Evolutionary conservation across 2,888 invertebrate species (phyloP).

Genomic region (Oxycera nigricornis): DNA sequence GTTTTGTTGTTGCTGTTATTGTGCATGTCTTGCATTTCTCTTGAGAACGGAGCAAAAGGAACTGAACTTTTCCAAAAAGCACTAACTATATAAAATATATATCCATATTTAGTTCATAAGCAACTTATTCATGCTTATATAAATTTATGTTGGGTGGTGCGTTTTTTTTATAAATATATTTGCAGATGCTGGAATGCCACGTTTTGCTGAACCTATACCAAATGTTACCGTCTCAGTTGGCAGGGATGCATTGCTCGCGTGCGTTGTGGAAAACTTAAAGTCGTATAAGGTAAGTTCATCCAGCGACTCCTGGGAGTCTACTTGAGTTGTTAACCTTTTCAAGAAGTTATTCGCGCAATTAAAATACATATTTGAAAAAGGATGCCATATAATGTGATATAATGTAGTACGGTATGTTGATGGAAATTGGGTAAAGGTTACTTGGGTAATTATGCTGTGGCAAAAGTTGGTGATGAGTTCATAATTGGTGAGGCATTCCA

Average conservation of each 20-base stretch:
- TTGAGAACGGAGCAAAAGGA: neutral
- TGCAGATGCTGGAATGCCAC: constrained; percentile 67
- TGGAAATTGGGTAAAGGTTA: neutral
- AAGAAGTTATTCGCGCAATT: neutral
- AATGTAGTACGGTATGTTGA: neutral
- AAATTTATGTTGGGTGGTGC: neutral
- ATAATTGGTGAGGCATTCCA: too few relatives aligned
- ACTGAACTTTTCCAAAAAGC: neutral
- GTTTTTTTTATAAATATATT: neutral
- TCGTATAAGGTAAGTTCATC: constrained; percentile 81
- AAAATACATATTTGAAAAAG: too few relatives aligned
- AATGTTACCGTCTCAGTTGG: constrained; percentile 91
- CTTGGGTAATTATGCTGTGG: too few relatives aligned
- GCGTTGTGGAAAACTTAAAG: constrained; percentile 87
- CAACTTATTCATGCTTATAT: neutral
- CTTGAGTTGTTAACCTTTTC: neutral
- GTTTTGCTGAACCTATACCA: constrained; percentile 86
- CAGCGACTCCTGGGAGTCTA: neutral
- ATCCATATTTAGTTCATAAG: neutral
- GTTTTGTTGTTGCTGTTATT: neutral
- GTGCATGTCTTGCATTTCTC: constrained; percentile 1
- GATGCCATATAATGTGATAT: neutral
- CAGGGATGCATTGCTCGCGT: constrained; percentile 84
- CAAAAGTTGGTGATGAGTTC: too few relatives aligned
- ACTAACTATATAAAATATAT: neutral